Evolutionary conservation across 2,113 vertebrate species (phyloP), one percentile per base, ranked within the genome.

Genomic region (Alouatta palliata): DNA sequence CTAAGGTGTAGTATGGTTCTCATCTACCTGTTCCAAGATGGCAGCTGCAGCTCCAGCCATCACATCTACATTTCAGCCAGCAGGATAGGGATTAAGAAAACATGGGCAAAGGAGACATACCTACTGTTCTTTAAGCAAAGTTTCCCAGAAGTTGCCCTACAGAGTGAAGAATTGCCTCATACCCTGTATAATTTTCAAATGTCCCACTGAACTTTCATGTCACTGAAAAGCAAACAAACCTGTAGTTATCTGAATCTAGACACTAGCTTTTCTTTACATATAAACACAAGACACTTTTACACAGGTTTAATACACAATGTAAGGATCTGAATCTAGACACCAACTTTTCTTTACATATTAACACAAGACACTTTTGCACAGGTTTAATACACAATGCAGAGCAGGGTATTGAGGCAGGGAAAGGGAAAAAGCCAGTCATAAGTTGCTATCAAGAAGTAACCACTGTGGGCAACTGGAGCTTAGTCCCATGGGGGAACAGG

Each of bases 261-360:
- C 58, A 35, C 70, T 56, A 93, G 25, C 9, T 84, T 88, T 79
- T 91, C 47, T 40, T 83, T 82, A 82, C 21, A 25, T 73, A 37
- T 70, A 92, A 90, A 87, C n/a, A 19, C 30, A 30, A 84, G 90
- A 66, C 70, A 79, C 30, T 84, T 95, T 88, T 84, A 37, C 37
- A 64, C 8, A 64, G n/a, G 73, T 73, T 82, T 83, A 90, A 79
- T n/a, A 84, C 0, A 76, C 37, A 4, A 8, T 79, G 20, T 13
- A 49, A 49, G 12, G 47, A 49, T 49, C 47, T 49, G 47, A 49
- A 49, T 49, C 49, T 70, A 81, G 86, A 81, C 58, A 35, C 61
- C 66, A 93, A n/a, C 12, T 84, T 88, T 80, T 91, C 47, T 40
- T 83, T 83, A 83, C 17, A 27, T 73, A 37, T 70, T 90, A 90